These are phyloP conservation scores for Arge pagana DNA, from an alignment of 2,888 invertebrate species.

Conservation along the genomic window DNA sequence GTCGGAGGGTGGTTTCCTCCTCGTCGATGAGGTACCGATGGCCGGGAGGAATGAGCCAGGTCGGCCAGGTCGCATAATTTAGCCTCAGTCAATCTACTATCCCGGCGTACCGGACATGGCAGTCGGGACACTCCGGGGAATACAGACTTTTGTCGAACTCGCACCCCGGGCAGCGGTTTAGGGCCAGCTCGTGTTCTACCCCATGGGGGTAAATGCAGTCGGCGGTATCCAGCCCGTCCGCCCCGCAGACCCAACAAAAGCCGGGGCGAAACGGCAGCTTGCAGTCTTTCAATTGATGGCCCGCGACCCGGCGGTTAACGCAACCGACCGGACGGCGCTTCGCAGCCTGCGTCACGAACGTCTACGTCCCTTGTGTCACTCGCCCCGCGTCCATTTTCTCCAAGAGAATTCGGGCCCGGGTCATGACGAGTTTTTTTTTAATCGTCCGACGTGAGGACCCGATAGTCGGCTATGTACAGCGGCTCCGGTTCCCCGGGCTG, in stretches of 20 bases:
- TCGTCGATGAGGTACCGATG: constrained; percentile 12
- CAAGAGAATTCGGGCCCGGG: constrained; percentile 12
- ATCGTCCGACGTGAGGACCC: constrained; percentile 3
- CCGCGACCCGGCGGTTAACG: constrained; percentile 16
- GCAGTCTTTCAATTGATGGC: constrained; percentile 14
- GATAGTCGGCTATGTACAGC: constrained; percentile 1
- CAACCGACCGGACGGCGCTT: constrained; percentile 17
- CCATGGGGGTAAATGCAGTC: constrained; percentile 25
- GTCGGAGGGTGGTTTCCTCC: background rate
- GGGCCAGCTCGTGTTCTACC: constrained; percentile 21
- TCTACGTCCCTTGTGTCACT: constrained; percentile 15
- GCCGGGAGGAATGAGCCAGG: constrained; percentile 9
- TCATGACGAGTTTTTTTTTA: constrained; percentile 11
- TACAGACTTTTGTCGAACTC: constrained; percentile 1
- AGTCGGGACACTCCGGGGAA: constrained; percentile 23
- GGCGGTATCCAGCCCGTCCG: background rate
- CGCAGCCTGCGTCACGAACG: constrained; percentile 7
- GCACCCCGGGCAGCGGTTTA: constrained; percentile 21
- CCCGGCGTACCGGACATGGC: constrained; percentile 10
- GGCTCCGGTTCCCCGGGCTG: too few species aligned
- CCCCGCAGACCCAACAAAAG: constrained; percentile 16
- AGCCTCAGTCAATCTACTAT: constrained; percentile 12
- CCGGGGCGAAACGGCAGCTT: constrained; percentile 17
- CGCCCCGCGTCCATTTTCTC: background rate
- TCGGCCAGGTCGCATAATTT: constrained; percentile 20